Evolutionary conservation across 2,888 invertebrate species (phyloP), one percentile per base, ranked within the genome.

Genomic region (Dasysyrphus tricinctus): DNA sequence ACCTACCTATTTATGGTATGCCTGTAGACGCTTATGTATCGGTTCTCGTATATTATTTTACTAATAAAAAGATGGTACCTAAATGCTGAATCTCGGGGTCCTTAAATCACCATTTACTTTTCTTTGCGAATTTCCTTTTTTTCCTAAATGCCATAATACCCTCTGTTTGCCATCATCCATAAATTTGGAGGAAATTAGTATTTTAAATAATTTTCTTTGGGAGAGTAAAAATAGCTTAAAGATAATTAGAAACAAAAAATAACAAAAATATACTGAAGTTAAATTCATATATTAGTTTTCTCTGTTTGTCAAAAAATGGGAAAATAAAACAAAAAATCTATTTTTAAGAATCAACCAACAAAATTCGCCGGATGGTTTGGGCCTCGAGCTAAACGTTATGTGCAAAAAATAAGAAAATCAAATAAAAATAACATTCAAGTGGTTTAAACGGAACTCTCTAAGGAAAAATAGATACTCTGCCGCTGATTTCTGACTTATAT

Each of bases 391-490:
- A 42, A 63, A 59, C 11, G 63, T 16, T 54, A 77, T 70, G 19
- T 54, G 54, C 54, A 39, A 56, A 56, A 74, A 51, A 72, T 80
- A 74, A 44, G 72, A 84, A 54, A 83, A 74, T 80, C 19, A 51
- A 80, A 73, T 75, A 77, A 76, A 85, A 85, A 85, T 85, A 85
- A 73, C 54, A 32, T 14, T 32, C 24, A 77, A 77, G 81, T 85
- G 81, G 81, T 77, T 76, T 81, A 81, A 81, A 65, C 73, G 47
- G 44, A 75, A 65, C 34, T 37, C 57, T 72, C 14, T 39, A 14
- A 51, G 5, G 49, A 44, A 51, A 34, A n/a, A 54, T 32, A 54
- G 14, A n/a, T 54, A 14, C 11, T 51, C 24, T 51, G 51, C 14
- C 14, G 24, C 44, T 56, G 34, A 29, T 39, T 24, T 42, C 24